Evolutionary conservation across 2,888 invertebrate species (phyloP).

Genomic region (Drosophila differens): DNA sequence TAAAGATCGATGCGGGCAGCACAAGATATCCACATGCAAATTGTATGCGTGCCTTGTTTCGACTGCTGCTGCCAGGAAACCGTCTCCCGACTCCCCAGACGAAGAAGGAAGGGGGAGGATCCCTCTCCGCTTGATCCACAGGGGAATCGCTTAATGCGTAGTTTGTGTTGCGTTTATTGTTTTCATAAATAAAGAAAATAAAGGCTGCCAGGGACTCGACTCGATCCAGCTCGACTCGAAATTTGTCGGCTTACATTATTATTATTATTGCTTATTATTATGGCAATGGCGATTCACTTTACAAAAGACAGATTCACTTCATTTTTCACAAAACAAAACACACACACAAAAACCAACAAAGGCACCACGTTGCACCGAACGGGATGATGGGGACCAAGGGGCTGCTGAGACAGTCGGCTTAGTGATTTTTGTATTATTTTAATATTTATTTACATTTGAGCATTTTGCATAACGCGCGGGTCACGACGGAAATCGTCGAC

Average conservation of each 20-base stretch:
- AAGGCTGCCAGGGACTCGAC: slow-evolving; percentile 23
- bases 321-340: slow-evolving; percentile 63
- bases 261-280: slow-evolving; percentile 66
- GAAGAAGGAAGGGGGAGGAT: not conserved
- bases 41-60: slow-evolving; percentile 70
- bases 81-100: slow-evolving; percentile 38
- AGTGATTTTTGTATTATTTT: slow-evolving; percentile 79
- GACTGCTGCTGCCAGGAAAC: slow-evolving; percentile 62
- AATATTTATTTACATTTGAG: slow-evolving; percentile 80
- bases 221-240: slow-evolving; percentile 44
- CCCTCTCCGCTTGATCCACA: not conserved
- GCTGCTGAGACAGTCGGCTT: slow-evolving; percentile 39
- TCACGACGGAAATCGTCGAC: slow-evolving; percentile 84
- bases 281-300: slow-evolving; percentile 69
- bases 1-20: slow-evolving; percentile 62
- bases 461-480: slow-evolving; percentile 84
- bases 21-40: slow-evolving; percentile 74
- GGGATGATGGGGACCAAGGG: not conserved
- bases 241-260: slow-evolving; percentile 77
- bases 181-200: slow-evolving; percentile 73
- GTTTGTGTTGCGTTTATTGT: slow-evolving; percentile 75
- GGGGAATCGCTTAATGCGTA: slow-evolving; percentile 63
- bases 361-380: not conserved
- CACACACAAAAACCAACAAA: slow-evolving; percentile 42
- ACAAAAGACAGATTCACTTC: slow-evolving; percentile 76